Evolutionary conservation across 2,888 invertebrate genomes (phyloP).

Genomic region (Eupeodes latifasciatus): DNA sequence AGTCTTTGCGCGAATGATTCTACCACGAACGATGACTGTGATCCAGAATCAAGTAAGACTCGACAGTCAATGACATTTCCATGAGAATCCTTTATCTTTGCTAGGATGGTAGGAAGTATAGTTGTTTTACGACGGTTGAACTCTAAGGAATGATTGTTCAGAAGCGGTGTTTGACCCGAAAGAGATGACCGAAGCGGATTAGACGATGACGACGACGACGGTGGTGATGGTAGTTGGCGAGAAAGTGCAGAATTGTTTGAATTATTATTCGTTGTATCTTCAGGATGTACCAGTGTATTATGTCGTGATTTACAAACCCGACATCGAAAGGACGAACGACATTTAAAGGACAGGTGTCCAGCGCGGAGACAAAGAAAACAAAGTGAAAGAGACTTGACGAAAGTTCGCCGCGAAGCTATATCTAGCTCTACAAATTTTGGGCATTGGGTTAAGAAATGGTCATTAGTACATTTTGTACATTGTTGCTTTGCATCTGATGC

Average conservation of each 20-base stretch:
- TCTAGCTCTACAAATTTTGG: no score
- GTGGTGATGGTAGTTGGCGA: neutral
- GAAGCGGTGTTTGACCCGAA: neutral
- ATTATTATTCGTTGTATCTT: conserved; percentile 2
- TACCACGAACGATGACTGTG: conserved; percentile 17
- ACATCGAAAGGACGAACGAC: conserved; percentile 8
- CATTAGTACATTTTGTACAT: no score
- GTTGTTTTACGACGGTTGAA: conserved; percentile 11
- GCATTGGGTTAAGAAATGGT: no score
- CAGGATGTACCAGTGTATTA: conserved; percentile 35
- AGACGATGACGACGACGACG: neutral
- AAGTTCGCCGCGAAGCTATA: no score
- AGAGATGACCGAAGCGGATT: neutral
- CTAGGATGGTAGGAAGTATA: conserved; percentile 22
- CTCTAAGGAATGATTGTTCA: conserved; percentile 6
- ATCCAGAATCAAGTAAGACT: conserved; percentile 34
- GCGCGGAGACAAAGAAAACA: conserved; percentile 36
- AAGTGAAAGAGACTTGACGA: conserved; percentile 1
- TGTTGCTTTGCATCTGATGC: no score
- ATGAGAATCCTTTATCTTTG: conserved; percentile 26
- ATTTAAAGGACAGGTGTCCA: neutral
- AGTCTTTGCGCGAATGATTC: conserved; percentile 29
- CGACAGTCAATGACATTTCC: conserved; percentile 27
- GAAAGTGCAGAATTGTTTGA: neutral
- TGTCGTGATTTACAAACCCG: no score